These are phyloP conservation scores for Iphiclides podalirius DNA, from an alignment of 2,888 invertebrate species.

Conservation along the genomic window DNA sequence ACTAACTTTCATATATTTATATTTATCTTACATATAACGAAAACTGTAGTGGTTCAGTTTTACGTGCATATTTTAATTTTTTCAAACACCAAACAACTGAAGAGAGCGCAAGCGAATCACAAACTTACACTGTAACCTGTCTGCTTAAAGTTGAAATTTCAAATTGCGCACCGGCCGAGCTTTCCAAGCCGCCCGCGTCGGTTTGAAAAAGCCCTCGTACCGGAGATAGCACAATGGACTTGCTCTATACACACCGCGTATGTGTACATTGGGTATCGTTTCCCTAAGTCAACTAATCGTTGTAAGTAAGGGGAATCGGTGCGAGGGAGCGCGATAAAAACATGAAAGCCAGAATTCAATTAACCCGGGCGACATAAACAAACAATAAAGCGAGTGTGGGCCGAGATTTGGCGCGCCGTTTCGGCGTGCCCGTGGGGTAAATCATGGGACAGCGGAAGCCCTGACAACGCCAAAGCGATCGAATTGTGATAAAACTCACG, in stretches of 20 bases:
- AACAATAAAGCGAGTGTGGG: conserved; percentile 6
- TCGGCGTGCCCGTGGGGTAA: conserved; percentile 12
- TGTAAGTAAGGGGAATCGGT: conserved; percentile 12
- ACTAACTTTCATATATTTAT: too few relatives aligned
- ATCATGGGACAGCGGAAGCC: conserved; percentile 15
- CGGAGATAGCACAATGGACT: conserved; percentile 3
- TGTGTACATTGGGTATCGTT: background rate
- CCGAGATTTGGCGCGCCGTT: conserved; percentile 12
- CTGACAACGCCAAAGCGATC: conserved; percentile 12
- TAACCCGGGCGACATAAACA: conserved; percentile 17
- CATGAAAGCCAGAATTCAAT: conserved; percentile 22
- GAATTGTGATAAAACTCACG: conserved; percentile 13
- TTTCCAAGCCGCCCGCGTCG: background rate
- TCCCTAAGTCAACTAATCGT: conserved; percentile 21
- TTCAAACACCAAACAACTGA: background rate
- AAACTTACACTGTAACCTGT: too few relatives aligned
- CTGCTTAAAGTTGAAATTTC: too few relatives aligned
- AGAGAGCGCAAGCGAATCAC: background rate
- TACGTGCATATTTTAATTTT: background rate
- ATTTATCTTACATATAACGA: too few relatives aligned
- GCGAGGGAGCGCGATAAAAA: conserved; percentile 16
- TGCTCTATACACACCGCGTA: background rate
- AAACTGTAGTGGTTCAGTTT: too few relatives aligned
- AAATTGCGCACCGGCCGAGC: too few relatives aligned
- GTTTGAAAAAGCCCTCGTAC: background rate